These are phyloP conservation scores for Papilio aristodemus DNA, from an alignment of 1,140 invertebrate species.

Conservation along the genomic window DNA sequence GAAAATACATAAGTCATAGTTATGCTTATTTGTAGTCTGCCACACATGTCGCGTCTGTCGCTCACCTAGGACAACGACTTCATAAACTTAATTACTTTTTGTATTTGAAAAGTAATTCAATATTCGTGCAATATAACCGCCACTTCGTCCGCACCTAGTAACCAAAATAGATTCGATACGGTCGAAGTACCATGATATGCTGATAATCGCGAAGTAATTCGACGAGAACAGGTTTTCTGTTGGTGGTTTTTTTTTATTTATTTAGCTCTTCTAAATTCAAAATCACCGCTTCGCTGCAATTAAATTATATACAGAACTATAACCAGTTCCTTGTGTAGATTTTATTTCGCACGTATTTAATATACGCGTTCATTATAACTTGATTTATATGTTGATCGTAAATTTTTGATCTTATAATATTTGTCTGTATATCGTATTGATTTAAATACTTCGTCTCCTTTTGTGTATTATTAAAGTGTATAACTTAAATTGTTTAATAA, in stretches of 20 bases:
- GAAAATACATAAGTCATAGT: no score
- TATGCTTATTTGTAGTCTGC: no score
- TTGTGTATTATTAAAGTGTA: background rate
- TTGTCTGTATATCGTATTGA: background rate
- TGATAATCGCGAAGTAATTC: constrained; percentile 4
- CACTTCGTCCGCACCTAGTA: background rate
- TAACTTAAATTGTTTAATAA: background rate
- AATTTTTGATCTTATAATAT: background rate
- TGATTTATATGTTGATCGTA: constrained; percentile 15
- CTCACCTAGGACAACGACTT: no score
- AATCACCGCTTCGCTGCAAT: constrained; percentile 11
- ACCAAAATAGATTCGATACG: background rate
- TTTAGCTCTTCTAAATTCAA: constrained; percentile 41
- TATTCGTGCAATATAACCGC: background rate
- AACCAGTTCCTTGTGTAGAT: background rate
- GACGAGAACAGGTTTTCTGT: background rate
- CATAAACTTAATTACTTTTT: background rate
- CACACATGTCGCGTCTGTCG: no score
- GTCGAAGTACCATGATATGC: background rate
- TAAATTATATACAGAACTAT: constrained; percentile 7
- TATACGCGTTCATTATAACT: background rate
- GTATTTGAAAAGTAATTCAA: background rate
- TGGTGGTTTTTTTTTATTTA: constrained; percentile 32
- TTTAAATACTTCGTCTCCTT: background rate
- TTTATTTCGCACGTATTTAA: constrained; percentile 15